A percentile compares a stretch with the other conserved stretches of the same genome.
Evolutionary conservation across 2,113 vertebrate species (phyloP).

Genomic region (Atractosteus spatula): DNA sequence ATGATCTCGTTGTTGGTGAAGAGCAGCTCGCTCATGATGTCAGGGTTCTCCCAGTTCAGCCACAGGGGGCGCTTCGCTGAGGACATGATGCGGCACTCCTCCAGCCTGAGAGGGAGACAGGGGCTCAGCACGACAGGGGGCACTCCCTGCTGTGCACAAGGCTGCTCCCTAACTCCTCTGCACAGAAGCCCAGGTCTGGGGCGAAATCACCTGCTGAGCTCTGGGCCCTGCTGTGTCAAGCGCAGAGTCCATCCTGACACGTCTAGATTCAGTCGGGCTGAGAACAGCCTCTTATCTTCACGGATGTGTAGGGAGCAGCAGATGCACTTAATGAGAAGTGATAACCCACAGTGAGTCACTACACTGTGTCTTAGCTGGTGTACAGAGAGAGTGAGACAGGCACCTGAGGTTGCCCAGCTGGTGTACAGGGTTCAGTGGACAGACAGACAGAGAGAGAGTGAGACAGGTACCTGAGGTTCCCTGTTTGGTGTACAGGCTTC

Average conservation of each 20-base stretch:
- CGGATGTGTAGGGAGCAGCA: too few species aligned
- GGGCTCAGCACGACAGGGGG: conserved; percentile 4
- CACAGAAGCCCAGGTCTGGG: too few species aligned
- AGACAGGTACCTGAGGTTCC: conserved; percentile 62
- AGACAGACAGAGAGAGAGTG: not conserved
- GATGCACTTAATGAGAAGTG: too few species aligned
- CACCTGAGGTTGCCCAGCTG: not conserved
- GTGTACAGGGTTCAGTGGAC: not conserved
- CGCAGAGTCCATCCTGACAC: too few species aligned
- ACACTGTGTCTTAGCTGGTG: not conserved
- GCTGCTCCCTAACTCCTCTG: too few species aligned
- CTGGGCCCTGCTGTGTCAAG: too few species aligned
- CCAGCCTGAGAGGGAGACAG: conserved; percentile 36
- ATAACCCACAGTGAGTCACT: too few species aligned
- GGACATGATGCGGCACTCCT: conserved; percentile 61
- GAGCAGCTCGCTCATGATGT: conserved; percentile 59
- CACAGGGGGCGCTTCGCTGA: conserved; percentile 58
- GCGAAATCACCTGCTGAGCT: too few species aligned
- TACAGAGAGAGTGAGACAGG: not conserved
- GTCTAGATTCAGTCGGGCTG: too few species aligned
- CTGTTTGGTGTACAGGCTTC: conserved; percentile 72
- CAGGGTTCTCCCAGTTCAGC: conserved; percentile 62
- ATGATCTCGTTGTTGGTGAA: conserved; percentile 62
- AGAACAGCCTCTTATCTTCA: too few species aligned
- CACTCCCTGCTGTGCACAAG: too few species aligned